Base-by-base conservation (phyloP, 2,797 vertebrate genomes). In the Amblyraja radiata region DNA sequence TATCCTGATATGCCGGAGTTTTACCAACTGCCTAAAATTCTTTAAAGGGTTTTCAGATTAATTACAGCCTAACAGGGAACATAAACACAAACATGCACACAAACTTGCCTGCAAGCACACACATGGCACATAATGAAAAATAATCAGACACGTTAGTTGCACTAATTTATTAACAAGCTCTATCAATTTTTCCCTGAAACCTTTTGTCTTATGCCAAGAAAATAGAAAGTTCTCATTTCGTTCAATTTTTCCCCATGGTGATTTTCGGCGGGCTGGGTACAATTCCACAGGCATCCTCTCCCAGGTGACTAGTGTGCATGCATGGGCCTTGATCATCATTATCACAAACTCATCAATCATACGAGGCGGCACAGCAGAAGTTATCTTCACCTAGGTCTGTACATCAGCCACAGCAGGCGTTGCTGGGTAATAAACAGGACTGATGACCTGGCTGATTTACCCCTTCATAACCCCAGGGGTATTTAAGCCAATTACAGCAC, bases 21-120 rank as follows among this genome's bases (percentile, higher is more conserved):
- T 54, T 92, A 92, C 90, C 39, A 92, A 92, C 71, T 92, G 90
- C 73, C 73, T 92, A 92, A 74, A 73, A 92, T 92, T 92, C 90
- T 92, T 92, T 92, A 92, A 92, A 92, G 46, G 71, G 71, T 92
- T 92, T 92, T 92, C 90, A 76, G 73, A 92, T 92, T 92, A 92
- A 76, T 92, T 92, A 76, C 90, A 92, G 39, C 65, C 68, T 76
- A 74, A 74, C 90, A 28, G 90, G 46, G 90, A 71, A 92, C 71
- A 92, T 88, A 68, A 88, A 88, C 90, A 91, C 90, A 74, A 74
- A 76, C 90, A 92, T 92, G 90, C 90, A 91, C 39, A 46, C 90
- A 73, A 91, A 74, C 90, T 73, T 74, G 71, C 71, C 65, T 91
- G 90, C 90, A 54, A 91, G 90, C 71, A 74, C 68, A 88, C 84